Percentiles rank a stretch among this genome's conserved stretches.
Conservation (phyloP, 2,113 vertebrate genomes). For the Pygoscelis antarcticus region DNA sequence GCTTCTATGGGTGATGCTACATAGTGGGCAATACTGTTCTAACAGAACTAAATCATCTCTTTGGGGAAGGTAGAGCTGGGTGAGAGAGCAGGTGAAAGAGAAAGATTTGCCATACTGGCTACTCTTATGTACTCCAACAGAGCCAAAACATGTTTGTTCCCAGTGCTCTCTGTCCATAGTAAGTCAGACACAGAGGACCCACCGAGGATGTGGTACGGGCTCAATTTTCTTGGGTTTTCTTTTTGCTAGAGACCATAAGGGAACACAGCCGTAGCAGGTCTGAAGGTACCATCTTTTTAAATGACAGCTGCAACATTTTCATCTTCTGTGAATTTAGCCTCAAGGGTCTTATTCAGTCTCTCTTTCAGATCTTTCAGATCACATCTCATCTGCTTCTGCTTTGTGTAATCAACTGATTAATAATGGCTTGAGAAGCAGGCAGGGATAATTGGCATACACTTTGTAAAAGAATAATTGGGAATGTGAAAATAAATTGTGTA, state of each 20-base stretch:
- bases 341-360: neutral
- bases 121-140: neutral
- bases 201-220: accelerated
- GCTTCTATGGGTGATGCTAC: neutral
- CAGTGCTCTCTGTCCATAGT: neutral
- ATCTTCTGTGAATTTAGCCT: neutral
- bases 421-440: neutral
- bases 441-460: neutral
- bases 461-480: neutral
- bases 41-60: neutral
- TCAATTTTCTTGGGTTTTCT: neutral
- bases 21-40: neutral
- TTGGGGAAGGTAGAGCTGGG: neutral
- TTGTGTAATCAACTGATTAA: constrained; percentile 25
- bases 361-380: neutral
- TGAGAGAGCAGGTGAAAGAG: neutral
- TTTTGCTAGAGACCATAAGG: neutral
- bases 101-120: neutral
- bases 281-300: neutral
- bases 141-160: neutral
- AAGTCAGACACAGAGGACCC: neutral
- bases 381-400: neutral
- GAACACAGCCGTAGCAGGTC: neutral
- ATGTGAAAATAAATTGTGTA: neutral
- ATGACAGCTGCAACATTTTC: neutral